phyloP scores from a whole-genome alignment of 2,888 invertebrate species.

The Drosophila helvetica region DNA sequence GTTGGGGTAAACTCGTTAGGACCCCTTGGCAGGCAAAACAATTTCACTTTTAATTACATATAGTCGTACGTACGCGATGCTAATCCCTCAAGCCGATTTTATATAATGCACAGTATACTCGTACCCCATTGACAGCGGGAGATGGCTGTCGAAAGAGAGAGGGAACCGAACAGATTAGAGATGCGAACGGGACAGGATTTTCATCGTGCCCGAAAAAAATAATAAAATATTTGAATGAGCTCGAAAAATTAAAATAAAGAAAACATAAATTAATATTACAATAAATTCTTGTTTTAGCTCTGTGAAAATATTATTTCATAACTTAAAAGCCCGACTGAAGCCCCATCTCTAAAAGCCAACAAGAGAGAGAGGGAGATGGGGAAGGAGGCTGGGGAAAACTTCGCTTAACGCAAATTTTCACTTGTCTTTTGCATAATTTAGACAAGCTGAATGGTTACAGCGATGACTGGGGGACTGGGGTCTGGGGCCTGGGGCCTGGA shows the following conservation, averaged over 20 bases:
- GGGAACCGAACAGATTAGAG: background rate
- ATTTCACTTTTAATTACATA: slow-evolving; percentile 75
- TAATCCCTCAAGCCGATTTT: slow-evolving; percentile 61
- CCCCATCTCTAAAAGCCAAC: background rate
- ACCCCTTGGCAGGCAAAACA: slow-evolving; percentile 59
- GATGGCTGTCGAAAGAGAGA: background rate
- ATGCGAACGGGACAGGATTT: background rate
- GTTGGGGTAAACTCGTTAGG: slow-evolving; percentile 64
- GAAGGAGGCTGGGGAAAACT: slow-evolving; percentile 22
- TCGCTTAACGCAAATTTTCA: slow-evolving; percentile 76
- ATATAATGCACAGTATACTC: slow-evolving; percentile 45
- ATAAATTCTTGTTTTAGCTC: no score
- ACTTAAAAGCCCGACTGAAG: background rate
- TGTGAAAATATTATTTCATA: background rate
- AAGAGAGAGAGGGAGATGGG: background rate
- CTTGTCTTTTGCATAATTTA: slow-evolving; percentile 78
- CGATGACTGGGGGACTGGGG: slow-evolving; percentile 25
- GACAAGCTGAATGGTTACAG: slow-evolving; percentile 50
- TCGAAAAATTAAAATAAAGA: background rate
- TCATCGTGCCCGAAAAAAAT: background rate
- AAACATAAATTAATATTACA: no score
- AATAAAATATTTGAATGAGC: no score
- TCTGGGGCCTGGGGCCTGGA: slow-evolving; percentile 47
- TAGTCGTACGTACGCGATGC: slow-evolving; percentile 26
- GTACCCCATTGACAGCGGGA: slow-evolving; percentile 14